Base-by-base conservation (phyloP, 2,797 vertebrate species). In the Gambusia yucatana region DNA sequence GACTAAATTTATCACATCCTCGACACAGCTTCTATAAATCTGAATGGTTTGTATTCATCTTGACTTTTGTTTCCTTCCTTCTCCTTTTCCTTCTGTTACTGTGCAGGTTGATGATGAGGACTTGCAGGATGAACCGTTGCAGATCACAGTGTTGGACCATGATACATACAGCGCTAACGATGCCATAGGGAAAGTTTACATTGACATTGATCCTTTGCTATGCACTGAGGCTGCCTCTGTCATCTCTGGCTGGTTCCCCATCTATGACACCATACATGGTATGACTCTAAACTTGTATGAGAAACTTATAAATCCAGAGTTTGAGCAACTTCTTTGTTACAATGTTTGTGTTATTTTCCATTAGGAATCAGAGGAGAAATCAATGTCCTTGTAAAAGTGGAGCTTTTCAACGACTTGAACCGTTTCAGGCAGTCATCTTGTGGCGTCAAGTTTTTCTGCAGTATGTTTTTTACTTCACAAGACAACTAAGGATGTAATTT, bases 211-310 rank as follows among this genome's bases (percentile, higher is more conserved):
- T 86, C 98, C 98, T 0, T 92, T 99, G 71, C 96, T 99, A 46
- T 99, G 96, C 48, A 98, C 93, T 73, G 98, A 99, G 93, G 98
- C 98, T 50, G 98, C 98, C 48, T 98, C 98, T 0, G 96, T 98
- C 82, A 99, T 99, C 91, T 99, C 98, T 8, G 98, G 98, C 67
- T 99, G 98, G 98, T 99, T 99, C 93, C 98, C 98, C 28, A 99
- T 99, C 89, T 99, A 99, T 76, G 98, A 99, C 83, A 99, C 98
- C 50, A 99, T 99, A 81, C 98, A 99, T 2, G 98, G 98, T 99
- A 94, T 5, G 55, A 73, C 3, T 73, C 36, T 67, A 3, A 50
- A 52, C 39, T 55, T 6, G 30, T 75, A 16, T 52, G 7, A 73
- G 13, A 7, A 9, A n/a, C 0, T n/a, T 79, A 16, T 72, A 3